A percentile compares a stretch with the other conserved stretches of the same genome.
phyloP scores from a whole-genome alignment of 2,888 invertebrate genomes.

The Oscheius sp. region DNA sequence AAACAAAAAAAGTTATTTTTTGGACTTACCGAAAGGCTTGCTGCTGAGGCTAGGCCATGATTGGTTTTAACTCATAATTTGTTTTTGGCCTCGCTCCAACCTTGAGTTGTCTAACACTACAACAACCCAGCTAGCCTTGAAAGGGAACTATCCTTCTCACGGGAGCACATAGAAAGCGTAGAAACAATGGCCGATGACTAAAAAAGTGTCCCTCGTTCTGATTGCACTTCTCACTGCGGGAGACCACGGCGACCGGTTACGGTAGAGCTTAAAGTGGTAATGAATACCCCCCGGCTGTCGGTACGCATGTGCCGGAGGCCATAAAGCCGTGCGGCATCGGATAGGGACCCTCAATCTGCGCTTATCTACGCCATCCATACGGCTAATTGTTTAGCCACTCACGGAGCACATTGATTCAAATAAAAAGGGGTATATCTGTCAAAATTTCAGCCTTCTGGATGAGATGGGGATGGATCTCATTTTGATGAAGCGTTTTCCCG shows the following conservation, averaged over 20 bases:
- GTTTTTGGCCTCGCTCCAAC: neutral
- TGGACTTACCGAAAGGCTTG: too few relatives aligned
- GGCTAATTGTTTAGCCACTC: slow-evolving; percentile 30
- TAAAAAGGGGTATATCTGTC: neutral
- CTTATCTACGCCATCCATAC: slow-evolving; percentile 28
- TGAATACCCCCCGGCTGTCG: neutral
- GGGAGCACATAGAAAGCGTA: slow-evolving; percentile 26
- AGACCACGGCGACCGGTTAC: slow-evolving; percentile 12
- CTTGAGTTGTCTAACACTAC: too few relatives aligned
- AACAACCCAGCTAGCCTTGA: slow-evolving; percentile 7
- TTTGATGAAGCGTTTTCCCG: slow-evolving; percentile 58
- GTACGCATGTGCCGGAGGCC: slow-evolving; percentile 1
- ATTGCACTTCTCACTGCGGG: slow-evolving; percentile 22
- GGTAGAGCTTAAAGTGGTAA: slow-evolving; percentile 7
- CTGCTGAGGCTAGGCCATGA: too few relatives aligned
- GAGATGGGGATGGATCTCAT: slow-evolving; percentile 68
- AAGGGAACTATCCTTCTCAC: slow-evolving; percentile 5
- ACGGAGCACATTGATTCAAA: neutral
- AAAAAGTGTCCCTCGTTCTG: slow-evolving; percentile 26
- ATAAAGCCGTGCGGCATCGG: slow-evolving; percentile 9
- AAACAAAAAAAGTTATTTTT: neutral
- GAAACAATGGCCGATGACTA: slow-evolving; percentile 22
- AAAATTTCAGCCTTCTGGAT: slow-evolving; percentile 60
- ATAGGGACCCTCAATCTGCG: slow-evolving; percentile 25
- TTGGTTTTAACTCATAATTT: too few relatives aligned